Percentiles rank a stretch among this genome's conserved stretches.
These are phyloP conservation scores for Acipenser oxyrinchus DNA, from an alignment of 2,797 vertebrate species.

Conservation along the genomic window DNA sequence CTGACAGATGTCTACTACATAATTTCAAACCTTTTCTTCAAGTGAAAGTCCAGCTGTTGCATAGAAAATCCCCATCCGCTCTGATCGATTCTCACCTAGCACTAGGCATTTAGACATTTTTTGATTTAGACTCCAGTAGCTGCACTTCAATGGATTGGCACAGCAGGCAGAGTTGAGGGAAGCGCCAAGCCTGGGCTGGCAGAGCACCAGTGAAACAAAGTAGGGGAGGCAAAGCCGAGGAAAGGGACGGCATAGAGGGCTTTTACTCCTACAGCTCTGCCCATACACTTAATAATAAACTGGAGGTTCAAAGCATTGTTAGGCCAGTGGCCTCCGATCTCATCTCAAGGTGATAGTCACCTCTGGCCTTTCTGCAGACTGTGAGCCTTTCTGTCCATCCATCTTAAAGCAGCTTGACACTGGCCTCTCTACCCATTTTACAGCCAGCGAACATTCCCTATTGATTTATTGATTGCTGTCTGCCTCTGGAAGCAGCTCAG, in stretches of 20 bases:
- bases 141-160: slow-evolving; percentile 58
- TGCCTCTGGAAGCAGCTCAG: slow-evolving; percentile 82
- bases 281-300: slow-evolving; percentile 57
- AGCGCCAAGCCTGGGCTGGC: slow-evolving; percentile 33
- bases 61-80: slow-evolving; percentile 73
- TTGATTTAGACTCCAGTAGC: slow-evolving; percentile 57
- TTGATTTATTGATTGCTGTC: slow-evolving; percentile 97
- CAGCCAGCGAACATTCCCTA: slow-evolving; percentile 92
- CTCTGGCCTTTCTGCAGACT: slow-evolving; percentile 65
- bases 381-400: slow-evolving; percentile 73
- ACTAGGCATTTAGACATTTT: slow-evolving; percentile 63
- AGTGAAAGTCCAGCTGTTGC: slow-evolving; percentile 73
- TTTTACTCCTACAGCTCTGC: slow-evolving; percentile 25
- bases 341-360: slow-evolving; percentile 70
- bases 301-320: slow-evolving; percentile 51
- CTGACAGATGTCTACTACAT: slow-evolving; percentile 37
- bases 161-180: slow-evolving; percentile 49
- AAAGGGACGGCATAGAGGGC: background rate
- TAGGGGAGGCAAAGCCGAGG: background rate
- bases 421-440: slow-evolving; percentile 75
- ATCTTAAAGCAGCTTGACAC: slow-evolving; percentile 65
- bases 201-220: slow-evolving; percentile 19
- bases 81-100: slow-evolving; percentile 76
- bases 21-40: slow-evolving; percentile 60
- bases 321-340: slow-evolving; percentile 55